Evolutionary conservation across 2,797 vertebrate species (phyloP), one percentile per base, ranked within the genome.

Genomic region (Amblyraja radiata): DNA sequence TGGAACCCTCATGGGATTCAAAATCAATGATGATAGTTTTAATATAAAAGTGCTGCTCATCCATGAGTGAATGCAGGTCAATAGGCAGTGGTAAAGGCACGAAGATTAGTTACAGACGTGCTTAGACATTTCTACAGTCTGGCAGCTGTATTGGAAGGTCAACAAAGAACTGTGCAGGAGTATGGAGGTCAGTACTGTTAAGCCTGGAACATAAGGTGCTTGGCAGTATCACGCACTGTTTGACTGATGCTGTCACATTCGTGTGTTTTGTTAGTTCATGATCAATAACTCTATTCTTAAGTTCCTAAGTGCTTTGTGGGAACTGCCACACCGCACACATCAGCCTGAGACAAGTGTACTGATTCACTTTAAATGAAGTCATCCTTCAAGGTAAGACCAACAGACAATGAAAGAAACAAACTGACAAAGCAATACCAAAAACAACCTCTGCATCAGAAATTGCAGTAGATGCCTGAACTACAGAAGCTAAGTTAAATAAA

Each of bases 241-340:
- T 92, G 90, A 92, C 28, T 92, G 71, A 92, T 76, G 90, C 90
- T 92, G 71, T 92, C 90, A 92, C 46, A 92, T 74, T 88, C 61
- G 16, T 88, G n/a, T 88, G 90, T 39, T 46, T 76, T 73, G 39
- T 71, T 9, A 92, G 71, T 46, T 23, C 54, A 68, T 10, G 23
- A 76, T 92, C 90, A n/a, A 92, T 92, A 92, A n/a, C 23, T 92
- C 90, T 92, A 92, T 92, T 92, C 71, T 92, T 92, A 92, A 71
- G 39, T 54, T 39, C 39, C 11, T 63, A 73, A 54, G 36, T 73
- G 11, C 90, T 92, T 54, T 54, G 36, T 54, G 90, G 39, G 39
- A 92, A 74, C 46, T 92, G 71, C 71, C 71, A 76, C 6, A 54
- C 90, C 5, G n/a, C 90, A 76, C 7, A 54, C 2, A 92, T 92